Percentiles rank a stretch among this genome's conserved stretches.
Conservation (phyloP, 2,888 invertebrate species). For the Plebejus anna region DNA sequence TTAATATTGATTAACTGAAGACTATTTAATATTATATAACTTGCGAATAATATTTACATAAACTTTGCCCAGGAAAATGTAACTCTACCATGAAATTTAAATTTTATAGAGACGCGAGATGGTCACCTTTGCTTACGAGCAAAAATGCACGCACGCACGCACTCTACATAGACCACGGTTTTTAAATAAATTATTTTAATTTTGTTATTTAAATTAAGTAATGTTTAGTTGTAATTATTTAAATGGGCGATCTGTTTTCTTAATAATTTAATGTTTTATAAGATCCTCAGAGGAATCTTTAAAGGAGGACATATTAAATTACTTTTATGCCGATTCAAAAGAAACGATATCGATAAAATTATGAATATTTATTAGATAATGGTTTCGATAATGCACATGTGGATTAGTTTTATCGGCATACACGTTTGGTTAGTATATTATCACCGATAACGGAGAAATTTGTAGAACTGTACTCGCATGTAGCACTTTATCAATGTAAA, state of each 20-base stretch:
- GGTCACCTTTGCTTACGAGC: not conserved
- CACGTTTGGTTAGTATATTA: not conserved
- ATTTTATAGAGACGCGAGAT: not conserved
- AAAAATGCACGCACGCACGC: no score
- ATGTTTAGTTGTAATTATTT: no score
- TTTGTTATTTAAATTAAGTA: no score
- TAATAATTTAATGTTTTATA: not conserved
- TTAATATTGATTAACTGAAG: no score
- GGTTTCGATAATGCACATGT: not conserved
- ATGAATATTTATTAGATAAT: not conserved
- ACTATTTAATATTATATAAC: no score
- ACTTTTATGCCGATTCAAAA: not conserved
- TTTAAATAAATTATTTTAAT: no score
- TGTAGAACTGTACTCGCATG: not conserved
- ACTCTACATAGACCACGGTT: no score
- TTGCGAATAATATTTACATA: no score
- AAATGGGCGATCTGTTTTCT: no score
- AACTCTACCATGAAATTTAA: not conserved
- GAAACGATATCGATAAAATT: conserved; percentile 1
- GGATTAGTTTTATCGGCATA: conserved; percentile 13
- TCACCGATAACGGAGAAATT: conserved; percentile 15
- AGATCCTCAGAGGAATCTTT: no score
- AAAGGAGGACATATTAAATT: no score
- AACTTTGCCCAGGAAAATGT: no score
- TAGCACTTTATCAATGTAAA: conserved; percentile 1